Percentiles rank a stretch among this genome's conserved stretches.
Conservation (phyloP, 1,140 invertebrate species). For the Heliconius melpomene region DNA sequence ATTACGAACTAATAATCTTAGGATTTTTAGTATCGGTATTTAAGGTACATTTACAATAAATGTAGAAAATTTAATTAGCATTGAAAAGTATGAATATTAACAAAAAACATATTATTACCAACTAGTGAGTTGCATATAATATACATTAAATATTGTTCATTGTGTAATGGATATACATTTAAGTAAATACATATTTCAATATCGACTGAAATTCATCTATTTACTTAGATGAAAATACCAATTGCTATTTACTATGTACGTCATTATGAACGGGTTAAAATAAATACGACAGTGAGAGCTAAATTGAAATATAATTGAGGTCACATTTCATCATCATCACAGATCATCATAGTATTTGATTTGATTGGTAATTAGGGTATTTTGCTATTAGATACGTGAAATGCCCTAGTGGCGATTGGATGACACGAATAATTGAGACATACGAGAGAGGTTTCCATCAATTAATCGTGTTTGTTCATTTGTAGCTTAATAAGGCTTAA, state of each 20-base stretch:
- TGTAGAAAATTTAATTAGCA: too few species aligned
- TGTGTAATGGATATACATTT: not conserved
- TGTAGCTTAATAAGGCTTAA: not conserved
- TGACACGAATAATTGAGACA: not conserved
- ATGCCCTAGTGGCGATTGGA: not conserved
- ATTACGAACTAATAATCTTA: too few species aligned
- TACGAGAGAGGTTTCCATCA: not conserved
- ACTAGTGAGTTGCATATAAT: too few species aligned
- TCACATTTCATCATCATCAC: not conserved
- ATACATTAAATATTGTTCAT: not conserved
- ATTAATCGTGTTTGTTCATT: not conserved
- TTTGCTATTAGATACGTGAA: not conserved
- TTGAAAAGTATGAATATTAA: too few species aligned
- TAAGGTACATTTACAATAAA: too few species aligned
- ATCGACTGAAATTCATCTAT: not conserved
- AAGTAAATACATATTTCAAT: not conserved
- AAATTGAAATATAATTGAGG: not conserved
- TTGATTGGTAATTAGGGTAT: not conserved
- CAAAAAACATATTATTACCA: too few species aligned
- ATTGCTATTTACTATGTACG: not conserved
- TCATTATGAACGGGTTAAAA: not conserved
- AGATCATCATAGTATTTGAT: not conserved
- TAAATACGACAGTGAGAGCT: not conserved
- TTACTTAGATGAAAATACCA: not conserved
- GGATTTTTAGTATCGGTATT: too few species aligned